Evolutionary conservation across 2,888 invertebrate genomes (phyloP), one percentile per base, ranked within the genome.

Genomic region (Sarcophaga variegata): DNA sequence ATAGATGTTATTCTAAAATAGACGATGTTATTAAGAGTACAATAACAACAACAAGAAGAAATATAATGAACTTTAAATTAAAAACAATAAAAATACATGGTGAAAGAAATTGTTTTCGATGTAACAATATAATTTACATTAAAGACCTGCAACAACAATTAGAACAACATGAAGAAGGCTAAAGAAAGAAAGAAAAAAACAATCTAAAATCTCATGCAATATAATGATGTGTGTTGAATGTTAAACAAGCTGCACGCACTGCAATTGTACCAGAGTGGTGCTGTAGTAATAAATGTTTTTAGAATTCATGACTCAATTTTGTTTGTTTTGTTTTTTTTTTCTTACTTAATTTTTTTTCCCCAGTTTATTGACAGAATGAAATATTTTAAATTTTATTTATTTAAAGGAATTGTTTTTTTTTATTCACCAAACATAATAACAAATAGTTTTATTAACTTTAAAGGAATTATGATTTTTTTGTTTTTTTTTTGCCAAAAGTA

Each of bases 101-200:
- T 20, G 79, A 79, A 69, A 54, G 45, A 69, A 79, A 79, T 70
- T 79, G 69, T 27, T 67, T 1, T 70, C 60, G 69, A 77, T 81
- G 77, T 70, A 78, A 81, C 78, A 81, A 81, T 59, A 81, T 81
- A 85, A 81, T 85, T 78, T 12, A 77, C 64, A 85, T 74, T 69
- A 76, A 70, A 71, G 45, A 81, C 60, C 74, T 63, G 67, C 59
- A 59, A n/a, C 67, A 70, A 14, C 20, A 22, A 14, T 27, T 62
- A 72, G 47, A 71, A 72, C 22, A 54, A 69, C 49, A 59, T 12
- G 47, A 67, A 80, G 25, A 64, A 67, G 11, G 60, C 27, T 20
- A 74, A 27, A 4, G n/a, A 59, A 72, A 17, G n/a, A 66, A 75
- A 69, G 17, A 54, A 54, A 27, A 54, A 54, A 22, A 22, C 22